Conservation (phyloP, 35 echinoderm and acorn worm genomes). For the Ptychodera flava region DNA sequence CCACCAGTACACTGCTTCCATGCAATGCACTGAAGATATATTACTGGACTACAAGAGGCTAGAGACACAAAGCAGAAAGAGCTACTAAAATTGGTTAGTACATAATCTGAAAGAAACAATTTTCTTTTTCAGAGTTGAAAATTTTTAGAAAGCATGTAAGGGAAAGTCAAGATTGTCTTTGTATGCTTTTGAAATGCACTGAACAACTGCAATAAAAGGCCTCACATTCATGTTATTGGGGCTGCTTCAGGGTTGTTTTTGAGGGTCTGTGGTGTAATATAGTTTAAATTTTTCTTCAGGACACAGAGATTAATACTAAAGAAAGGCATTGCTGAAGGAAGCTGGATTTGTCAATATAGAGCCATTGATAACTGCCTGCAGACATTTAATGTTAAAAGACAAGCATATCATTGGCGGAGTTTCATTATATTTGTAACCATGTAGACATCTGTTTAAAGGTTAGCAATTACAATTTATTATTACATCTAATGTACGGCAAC, state of each 20-base stretch:
- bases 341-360: conserved; percentile 21
- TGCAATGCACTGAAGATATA: not conserved
- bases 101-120: not conserved
- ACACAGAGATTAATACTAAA: not conserved
- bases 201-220: not conserved
- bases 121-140: not conserved
- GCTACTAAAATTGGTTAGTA: not conserved
- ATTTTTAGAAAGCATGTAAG: not conserved
- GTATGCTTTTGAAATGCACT: not conserved
- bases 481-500: too few relatives aligned
- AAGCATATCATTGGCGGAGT: conserved; percentile 55
- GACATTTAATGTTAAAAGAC: conserved; percentile 29
- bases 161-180: not conserved
- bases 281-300: not conserved
- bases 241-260: too few relatives aligned
- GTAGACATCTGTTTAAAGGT: conserved; percentile 47
- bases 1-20: not conserved
- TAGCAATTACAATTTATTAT: too few relatives aligned
- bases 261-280: too few relatives aligned
- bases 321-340: not conserved
- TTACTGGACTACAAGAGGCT: not conserved
- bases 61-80: not conserved
- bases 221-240: not conserved
- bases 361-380: conserved; percentile 28
- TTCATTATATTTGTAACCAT: conserved; percentile 69